A percentile compares a stretch with the other conserved stretches of the same genome.
phyloP scores from a whole-genome alignment of 2,113 vertebrate species.

The Ailurus styani region DNA sequence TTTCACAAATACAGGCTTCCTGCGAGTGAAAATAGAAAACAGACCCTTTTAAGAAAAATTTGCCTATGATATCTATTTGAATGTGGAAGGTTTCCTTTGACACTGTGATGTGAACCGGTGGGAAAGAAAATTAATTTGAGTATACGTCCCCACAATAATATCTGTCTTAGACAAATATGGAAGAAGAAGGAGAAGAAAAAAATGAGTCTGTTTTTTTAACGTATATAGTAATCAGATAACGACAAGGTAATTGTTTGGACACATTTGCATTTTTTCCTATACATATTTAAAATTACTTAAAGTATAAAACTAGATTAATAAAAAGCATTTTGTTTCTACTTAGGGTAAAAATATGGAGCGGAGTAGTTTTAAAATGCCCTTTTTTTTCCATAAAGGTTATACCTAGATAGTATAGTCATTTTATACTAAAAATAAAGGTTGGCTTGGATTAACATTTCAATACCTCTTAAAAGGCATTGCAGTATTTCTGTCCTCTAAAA shows the following conservation, averaged over 20 bases:
- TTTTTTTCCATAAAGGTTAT: neutral
- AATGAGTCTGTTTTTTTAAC: neutral
- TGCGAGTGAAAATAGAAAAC: neutral
- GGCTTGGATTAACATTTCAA: neutral
- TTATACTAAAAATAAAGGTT: constrained; percentile 6
- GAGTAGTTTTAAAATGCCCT: neutral
- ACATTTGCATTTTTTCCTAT: neutral
- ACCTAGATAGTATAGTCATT: neutral
- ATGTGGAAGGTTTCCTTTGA: constrained; percentile 12
- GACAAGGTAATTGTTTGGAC: neutral
- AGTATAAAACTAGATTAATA: neutral
- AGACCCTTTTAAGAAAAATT: neutral
- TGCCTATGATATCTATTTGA: neutral
- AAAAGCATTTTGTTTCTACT: neutral
- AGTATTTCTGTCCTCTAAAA: neutral
- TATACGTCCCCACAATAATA: neutral
- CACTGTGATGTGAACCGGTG: neutral
- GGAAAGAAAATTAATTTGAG: constrained; percentile 42
- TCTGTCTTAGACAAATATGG: neutral
- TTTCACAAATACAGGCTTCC: neutral
- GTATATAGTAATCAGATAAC: neutral
- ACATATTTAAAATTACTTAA: neutral
- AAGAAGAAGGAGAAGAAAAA: neutral
- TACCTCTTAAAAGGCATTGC: neutral
- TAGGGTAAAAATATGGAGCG: neutral